Evolutionary conservation across 1,140 invertebrate genomes (phyloP).

Genomic region (Drosophila repleta): DNA sequence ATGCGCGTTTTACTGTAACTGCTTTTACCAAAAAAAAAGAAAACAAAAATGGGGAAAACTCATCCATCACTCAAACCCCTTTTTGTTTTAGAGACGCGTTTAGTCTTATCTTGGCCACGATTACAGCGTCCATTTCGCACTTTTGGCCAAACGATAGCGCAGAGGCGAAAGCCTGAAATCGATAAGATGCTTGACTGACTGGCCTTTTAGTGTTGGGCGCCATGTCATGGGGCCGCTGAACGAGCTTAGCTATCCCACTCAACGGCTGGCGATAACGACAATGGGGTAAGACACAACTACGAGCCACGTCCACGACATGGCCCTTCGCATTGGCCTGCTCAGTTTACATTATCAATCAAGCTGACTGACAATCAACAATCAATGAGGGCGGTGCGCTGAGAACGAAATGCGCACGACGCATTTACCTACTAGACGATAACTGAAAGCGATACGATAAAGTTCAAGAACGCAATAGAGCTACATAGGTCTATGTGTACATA

Average conservation of each 20-base stretch:
- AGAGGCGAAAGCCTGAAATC: conserved; percentile 61
- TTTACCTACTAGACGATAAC: conserved; percentile 52
- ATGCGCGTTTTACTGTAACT: neutral
- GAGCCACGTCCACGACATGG: conserved; percentile 24
- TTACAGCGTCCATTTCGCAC: conserved; percentile 40
- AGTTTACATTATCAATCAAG: conserved; percentile 81
- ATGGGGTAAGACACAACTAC: conserved; percentile 16
- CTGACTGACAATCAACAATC: conserved; percentile 67
- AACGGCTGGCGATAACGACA: conserved; percentile 61
- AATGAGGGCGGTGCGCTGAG: conserved; percentile 18
- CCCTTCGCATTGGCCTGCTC: conserved; percentile 40
- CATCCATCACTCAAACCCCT: conserved; percentile 13
- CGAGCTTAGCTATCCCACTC: conserved; percentile 48
- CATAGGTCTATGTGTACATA: neutral
- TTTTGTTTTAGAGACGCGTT: conserved; percentile 8
- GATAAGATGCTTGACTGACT: conserved; percentile 51
- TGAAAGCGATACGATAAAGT: conserved; percentile 57
- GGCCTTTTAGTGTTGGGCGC: conserved; percentile 18
- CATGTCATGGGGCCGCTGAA: conserved; percentile 30
- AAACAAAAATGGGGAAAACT: neutral
- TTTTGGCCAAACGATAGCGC: conserved; percentile 57
- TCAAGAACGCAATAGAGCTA: conserved; percentile 21
- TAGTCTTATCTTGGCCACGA: conserved; percentile 20
- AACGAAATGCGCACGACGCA: conserved; percentile 29
- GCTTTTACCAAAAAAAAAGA: conserved; percentile 1